Percentiles rank a stretch among this genome's conserved stretches.
Conservation (phyloP, 2,888 invertebrate species). For the Leptinotarsa rubiginosa region DNA sequence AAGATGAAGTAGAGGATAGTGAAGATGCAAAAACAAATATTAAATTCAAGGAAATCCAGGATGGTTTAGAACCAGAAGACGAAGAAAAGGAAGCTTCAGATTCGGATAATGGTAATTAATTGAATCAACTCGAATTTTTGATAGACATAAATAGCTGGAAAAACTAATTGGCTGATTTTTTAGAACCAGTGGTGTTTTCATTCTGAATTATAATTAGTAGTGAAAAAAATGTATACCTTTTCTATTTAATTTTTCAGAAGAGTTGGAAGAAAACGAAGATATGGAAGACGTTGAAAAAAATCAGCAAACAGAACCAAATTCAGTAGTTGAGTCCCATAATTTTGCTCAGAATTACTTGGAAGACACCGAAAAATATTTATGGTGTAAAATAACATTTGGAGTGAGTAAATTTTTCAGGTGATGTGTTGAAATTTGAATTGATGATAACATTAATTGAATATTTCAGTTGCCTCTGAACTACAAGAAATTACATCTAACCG, state of each 20-base stretch:
- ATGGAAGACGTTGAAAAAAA: slow-evolving; percentile 70
- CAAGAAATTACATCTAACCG: slow-evolving; percentile 80
- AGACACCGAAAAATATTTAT: slow-evolving; percentile 80
- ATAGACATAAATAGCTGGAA: background rate
- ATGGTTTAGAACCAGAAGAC: slow-evolving; percentile 69
- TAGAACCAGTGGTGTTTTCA: too few relatives aligned
- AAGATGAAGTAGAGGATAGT: slow-evolving; percentile 75
- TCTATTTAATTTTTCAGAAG: slow-evolving; percentile 60
- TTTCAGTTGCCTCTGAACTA: slow-evolving; percentile 71
- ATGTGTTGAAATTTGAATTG: slow-evolving; percentile 3
- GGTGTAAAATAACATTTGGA: slow-evolving; percentile 86
- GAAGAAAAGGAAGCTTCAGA: slow-evolving; percentile 63
- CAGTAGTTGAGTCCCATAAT: slow-evolving; percentile 57
- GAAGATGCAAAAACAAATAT: slow-evolving; percentile 67
- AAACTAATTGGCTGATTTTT: background rate
- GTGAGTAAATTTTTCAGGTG: slow-evolving; percentile 65
- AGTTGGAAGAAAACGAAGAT: slow-evolving; percentile 65
- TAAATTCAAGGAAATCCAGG: slow-evolving; percentile 62
- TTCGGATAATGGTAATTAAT: slow-evolving; percentile 52
- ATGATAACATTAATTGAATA: background rate
- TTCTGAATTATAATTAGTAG: too few relatives aligned
- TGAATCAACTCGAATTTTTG: slow-evolving; percentile 54
- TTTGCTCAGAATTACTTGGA: slow-evolving; percentile 74
- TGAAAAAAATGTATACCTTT: background rate
- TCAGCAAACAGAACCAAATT: slow-evolving; percentile 58